phyloP scores from a whole-genome alignment of 1,140 invertebrate species.

The Ceratosolen solmsi region DNA sequence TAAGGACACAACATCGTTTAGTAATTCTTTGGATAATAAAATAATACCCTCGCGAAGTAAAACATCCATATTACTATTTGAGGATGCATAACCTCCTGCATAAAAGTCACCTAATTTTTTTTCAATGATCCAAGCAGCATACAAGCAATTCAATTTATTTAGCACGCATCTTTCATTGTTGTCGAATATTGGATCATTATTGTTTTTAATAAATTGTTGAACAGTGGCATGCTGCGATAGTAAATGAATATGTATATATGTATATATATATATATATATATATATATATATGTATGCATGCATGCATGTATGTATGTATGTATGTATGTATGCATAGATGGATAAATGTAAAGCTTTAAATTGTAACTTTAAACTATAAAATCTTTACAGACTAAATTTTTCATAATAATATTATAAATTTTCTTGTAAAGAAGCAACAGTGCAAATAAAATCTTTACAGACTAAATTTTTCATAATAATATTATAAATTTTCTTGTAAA shows the following conservation, averaged over 20 bases:
- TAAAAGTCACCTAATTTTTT: slow-evolving; percentile 85
- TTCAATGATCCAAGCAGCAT: slow-evolving; percentile 82
- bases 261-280: too few relatives aligned
- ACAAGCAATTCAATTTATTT: slow-evolving; percentile 80
- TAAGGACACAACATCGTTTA: slow-evolving; percentile 83
- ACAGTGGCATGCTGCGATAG: slow-evolving; percentile 77
- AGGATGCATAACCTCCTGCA: slow-evolving; percentile 79
- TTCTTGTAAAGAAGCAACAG: too few relatives aligned
- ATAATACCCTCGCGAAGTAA: slow-evolving; percentile 79
- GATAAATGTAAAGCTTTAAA: too few relatives aligned
- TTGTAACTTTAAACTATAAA: too few relatives aligned
- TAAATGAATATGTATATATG: background rate
- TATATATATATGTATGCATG: too few relatives aligned
- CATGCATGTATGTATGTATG: too few relatives aligned
- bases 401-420: too few relatives aligned
- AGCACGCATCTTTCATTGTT: slow-evolving; percentile 76
- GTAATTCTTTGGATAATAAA: slow-evolving; percentile 80
- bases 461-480: too few relatives aligned
- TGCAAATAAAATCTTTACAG: too few relatives aligned
- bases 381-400: too few relatives aligned
- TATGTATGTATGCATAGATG: too few relatives aligned
- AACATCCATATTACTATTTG: slow-evolving; percentile 69
- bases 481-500: too few relatives aligned
- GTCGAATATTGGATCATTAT: slow-evolving; percentile 68
- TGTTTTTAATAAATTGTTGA: slow-evolving; percentile 76